A percentile compares a stretch with the other conserved stretches of the same genome.
These are phyloP conservation scores for Drosophila watanabei DNA, from an alignment of 1,140 invertebrate species.

Conservation along the genomic window DNA sequence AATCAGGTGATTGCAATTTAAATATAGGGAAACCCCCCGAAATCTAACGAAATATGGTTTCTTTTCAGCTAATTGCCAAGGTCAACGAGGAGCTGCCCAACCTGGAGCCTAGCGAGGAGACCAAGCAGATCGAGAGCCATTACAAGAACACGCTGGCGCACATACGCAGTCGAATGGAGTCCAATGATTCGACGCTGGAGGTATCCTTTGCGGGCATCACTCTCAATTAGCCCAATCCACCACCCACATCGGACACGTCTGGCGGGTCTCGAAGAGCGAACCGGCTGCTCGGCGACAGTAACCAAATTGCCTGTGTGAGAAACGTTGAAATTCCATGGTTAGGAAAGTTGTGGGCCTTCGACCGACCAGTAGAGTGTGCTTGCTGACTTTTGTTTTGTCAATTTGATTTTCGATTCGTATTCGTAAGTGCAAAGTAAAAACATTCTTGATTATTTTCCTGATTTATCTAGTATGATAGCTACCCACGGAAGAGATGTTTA, in stretches of 20 bases:
- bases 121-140: conserved; percentile 98
- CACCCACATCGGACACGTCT: conserved; percentile 14
- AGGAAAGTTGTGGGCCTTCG: conserved; percentile 56
- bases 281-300: conserved; percentile 13
- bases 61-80: conserved; percentile 95
- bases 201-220: conserved; percentile 85
- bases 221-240: conserved; percentile 68
- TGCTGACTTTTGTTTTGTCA: conserved; percentile 60
- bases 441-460: conserved; percentile 68
- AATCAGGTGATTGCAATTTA: conserved; percentile 86
- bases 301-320: conserved; percentile 43
- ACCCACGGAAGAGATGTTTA: conserved; percentile 52
- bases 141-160: conserved; percentile 95
- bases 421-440: conserved; percentile 75
- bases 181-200: conserved; percentile 88
- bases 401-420: conserved; percentile 58
- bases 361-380: conserved; percentile 48
- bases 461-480: conserved; percentile 64
- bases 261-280: conserved; percentile 9
- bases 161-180: conserved; percentile 89
- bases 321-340: conserved; percentile 54
- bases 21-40: neutral
- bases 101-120: conserved; percentile 96
- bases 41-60: neutral
- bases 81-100: conserved; percentile 97